Evolutionary conservation across 2,888 invertebrate species (phyloP).

Genomic region (Drosophila parthenogenetica): DNA sequence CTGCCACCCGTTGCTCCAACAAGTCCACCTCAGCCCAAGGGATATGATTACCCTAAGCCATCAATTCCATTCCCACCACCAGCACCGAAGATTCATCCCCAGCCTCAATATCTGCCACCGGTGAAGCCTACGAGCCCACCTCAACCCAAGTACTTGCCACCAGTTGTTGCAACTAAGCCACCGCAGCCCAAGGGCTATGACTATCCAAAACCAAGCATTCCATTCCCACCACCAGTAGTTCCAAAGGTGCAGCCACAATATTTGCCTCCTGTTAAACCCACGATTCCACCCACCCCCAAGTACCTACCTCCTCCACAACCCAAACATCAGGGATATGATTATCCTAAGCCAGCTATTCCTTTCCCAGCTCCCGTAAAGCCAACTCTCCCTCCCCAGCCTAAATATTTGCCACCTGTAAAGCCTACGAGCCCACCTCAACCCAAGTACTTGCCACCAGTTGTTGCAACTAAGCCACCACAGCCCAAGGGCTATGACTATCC

Average conservation of each 20-base stretch:
- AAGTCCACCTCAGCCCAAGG: constrained; percentile 53
- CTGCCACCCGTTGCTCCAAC: constrained; percentile 18
- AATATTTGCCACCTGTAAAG: constrained; percentile 52
- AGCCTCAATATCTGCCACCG: constrained; percentile 37
- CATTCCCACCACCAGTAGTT: constrained; percentile 56
- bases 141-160: constrained; percentile 29
- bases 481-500: constrained; percentile 54
- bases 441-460: constrained; percentile 44
- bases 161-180: constrained; percentile 42
- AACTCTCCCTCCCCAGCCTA: constrained; percentile 35
- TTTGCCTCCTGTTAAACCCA: constrained; percentile 54
- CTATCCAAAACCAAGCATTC: constrained; percentile 57
- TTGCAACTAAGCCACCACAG: constrained; percentile 44
- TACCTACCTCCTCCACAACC: constrained; percentile 52
- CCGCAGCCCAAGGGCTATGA: constrained; percentile 62
- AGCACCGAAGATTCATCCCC: constrained; percentile 29
- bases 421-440: constrained; percentile 45
- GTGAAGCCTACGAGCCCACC: constrained; percentile 37
- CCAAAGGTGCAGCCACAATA: constrained; percentile 48
- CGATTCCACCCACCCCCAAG: constrained; percentile 48
- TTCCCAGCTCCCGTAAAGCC: constrained; percentile 53
- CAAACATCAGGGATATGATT: constrained; percentile 53
- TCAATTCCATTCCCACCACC: constrained; percentile 58
- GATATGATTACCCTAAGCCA: constrained; percentile 68
- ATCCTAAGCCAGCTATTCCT: constrained; percentile 60